A percentile compares a stretch with the other conserved stretches of the same genome.
Evolutionary conservation across 2,113 vertebrate species (phyloP).

Genomic region (Marcusenius ussheri): DNA sequence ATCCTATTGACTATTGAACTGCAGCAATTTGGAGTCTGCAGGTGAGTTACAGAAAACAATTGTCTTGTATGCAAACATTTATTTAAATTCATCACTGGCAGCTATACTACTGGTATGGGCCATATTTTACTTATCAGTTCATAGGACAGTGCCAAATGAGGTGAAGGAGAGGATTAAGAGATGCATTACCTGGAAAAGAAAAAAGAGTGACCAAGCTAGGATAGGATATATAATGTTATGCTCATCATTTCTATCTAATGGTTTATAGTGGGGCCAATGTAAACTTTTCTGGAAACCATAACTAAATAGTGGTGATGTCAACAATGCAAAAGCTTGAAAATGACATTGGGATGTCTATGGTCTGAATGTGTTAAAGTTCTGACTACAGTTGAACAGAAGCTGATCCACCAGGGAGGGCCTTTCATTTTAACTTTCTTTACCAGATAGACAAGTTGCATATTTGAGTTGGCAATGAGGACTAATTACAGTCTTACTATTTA

Average conservation of each 20-base stretch:
- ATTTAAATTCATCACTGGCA: not conserved
- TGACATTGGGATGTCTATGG: not conserved
- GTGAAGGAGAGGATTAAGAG: not conserved
- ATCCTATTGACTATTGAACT: not conserved
- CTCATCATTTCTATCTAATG: not conserved
- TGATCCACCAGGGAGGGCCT: conserved; percentile 16
- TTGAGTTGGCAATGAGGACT: conserved; percentile 51
- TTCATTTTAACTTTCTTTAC: conserved; percentile 21
- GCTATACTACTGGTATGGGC: too few relatives aligned
- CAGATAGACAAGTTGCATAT: conserved; percentile 51
- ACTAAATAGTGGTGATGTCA: not conserved
- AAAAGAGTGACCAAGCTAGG: not conserved
- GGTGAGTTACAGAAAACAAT: not conserved
- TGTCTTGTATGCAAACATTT: not conserved
- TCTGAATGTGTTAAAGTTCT: conserved; percentile 20
- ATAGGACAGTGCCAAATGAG: not conserved
- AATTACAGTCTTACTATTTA: conserved; percentile 50
- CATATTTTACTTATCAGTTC: not conserved
- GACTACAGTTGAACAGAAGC: conserved; percentile 15
- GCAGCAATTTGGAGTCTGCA: not conserved
- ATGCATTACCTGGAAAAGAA: conserved; percentile 13
- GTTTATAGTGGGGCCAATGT: not conserved
- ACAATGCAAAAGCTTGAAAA: not conserved
- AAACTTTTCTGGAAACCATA: not conserved
- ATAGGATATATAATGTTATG: not conserved